A percentile compares a stretch with the other conserved stretches of the same genome.
phyloP scores from a whole-genome alignment of 2,888 invertebrate genomes.

The Sepiola atlantica region DNA sequence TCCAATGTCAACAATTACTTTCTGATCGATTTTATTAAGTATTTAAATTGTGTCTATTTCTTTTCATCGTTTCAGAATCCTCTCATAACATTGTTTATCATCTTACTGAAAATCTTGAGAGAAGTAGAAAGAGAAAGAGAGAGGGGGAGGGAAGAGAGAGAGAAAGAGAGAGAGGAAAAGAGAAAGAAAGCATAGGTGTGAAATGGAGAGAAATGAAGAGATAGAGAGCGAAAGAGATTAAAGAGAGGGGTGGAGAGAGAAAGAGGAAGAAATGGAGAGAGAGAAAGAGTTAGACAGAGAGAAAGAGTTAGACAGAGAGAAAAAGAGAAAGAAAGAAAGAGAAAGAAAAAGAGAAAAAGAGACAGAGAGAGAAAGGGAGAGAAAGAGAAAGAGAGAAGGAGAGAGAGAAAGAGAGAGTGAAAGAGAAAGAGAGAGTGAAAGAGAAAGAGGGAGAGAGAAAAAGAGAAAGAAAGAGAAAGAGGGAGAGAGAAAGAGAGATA shows the following conservation, averaged over 20 bases:
- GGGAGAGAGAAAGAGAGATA: no score
- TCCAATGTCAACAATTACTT: no score
- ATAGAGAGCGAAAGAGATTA: background rate
- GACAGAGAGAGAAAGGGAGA: background rate
- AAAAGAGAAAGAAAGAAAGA: no score
- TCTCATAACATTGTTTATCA: no score
- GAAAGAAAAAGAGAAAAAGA: background rate
- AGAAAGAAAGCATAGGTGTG: no score
- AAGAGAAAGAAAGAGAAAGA: no score
- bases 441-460: background rate
- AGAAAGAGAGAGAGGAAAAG: background rate
- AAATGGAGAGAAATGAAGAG: no score
- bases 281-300: background rate
- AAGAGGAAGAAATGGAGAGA: background rate
- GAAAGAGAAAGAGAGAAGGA: background rate
- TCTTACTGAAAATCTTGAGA: no score
- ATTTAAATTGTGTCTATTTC: no score
- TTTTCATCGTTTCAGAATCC: no score
- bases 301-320: background rate
- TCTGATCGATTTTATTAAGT: no score
- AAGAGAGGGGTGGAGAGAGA: background rate
- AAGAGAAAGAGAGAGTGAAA: background rate
- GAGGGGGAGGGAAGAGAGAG: background rate
- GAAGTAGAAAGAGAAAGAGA: background rate
- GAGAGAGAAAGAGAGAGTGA: background rate